phyloP scores from a whole-genome alignment of 2,797 vertebrate species.

The Scleropages formosus region DNA sequence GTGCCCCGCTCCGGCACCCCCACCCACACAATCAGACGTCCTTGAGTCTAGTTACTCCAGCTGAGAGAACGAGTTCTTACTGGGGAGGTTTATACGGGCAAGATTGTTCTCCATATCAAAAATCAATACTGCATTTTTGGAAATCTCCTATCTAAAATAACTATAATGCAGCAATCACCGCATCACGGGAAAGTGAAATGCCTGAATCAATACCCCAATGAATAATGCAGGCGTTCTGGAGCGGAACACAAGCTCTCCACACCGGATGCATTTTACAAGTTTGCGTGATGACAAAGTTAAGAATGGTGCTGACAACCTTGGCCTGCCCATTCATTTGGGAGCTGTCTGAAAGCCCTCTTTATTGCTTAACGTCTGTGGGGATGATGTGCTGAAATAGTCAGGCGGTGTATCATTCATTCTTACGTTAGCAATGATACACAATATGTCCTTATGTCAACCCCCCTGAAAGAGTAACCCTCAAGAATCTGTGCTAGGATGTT shows the following conservation, averaged over 20 bases:
- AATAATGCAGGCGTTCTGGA: constrained; percentile 53
- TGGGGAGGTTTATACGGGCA: constrained; percentile 42
- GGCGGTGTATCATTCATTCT: constrained; percentile 8
- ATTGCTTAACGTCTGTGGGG: background rate
- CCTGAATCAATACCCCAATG: constrained; percentile 49
- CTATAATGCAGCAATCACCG: constrained; percentile 41
- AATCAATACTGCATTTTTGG: constrained; percentile 55
- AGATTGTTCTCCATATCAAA: constrained; percentile 50
- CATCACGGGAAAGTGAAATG: constrained; percentile 45
- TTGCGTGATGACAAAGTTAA: constrained; percentile 34
- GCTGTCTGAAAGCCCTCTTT: constrained; percentile 23
- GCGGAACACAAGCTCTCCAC: constrained; percentile 37
- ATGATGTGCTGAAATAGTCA: constrained; percentile 4
- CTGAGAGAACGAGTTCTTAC: constrained; percentile 37
- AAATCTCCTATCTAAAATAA: constrained; percentile 46
- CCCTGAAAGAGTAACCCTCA: background rate
- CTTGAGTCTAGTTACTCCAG: constrained; percentile 27
- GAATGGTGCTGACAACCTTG: constrained; percentile 19
- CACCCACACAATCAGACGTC: constrained; percentile 15
- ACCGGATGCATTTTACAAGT: constrained; percentile 37
- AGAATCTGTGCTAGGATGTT: constrained; percentile 24
- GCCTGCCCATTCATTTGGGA: constrained; percentile 20
- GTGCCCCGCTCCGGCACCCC: background rate
- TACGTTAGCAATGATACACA: background rate
- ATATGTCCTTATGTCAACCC: background rate